phyloP scores from a whole-genome alignment of 2,888 invertebrate species.

The Eupithecia pulchellata region DNA sequence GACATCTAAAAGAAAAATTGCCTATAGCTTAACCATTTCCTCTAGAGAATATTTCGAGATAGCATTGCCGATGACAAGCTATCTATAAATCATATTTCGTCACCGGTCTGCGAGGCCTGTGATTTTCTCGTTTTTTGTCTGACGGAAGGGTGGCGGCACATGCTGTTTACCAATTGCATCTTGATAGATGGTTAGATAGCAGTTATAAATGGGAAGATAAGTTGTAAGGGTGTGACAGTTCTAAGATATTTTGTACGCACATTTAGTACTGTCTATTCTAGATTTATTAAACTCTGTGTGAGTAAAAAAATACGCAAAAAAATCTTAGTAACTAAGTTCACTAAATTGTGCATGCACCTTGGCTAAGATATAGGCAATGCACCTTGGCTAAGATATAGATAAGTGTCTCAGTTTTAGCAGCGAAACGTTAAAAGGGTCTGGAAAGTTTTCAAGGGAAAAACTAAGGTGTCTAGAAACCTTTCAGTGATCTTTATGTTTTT shows the following conservation, averaged over 20 bases:
- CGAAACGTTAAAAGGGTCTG: no score
- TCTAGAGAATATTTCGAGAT: constrained; percentile 68
- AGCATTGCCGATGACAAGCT: constrained; percentile 80
- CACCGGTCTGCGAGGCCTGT: constrained; percentile 65
- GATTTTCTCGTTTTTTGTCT: constrained; percentile 81
- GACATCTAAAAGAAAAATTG: background rate
- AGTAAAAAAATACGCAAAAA: no score
- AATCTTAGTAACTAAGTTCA: no score
- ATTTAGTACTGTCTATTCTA: no score
- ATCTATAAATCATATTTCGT: constrained; percentile 82
- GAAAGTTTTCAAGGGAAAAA: no score
- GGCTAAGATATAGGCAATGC: no score
- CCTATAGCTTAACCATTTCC: background rate
- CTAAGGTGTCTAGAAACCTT: no score
- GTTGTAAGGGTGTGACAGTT: background rate
- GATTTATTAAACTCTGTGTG: no score
- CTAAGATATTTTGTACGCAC: background rate
- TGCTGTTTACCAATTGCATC: constrained; percentile 62
- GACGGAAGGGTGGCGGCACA: constrained; percentile 77
- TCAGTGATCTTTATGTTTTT: no score
- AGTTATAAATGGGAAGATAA: constrained; percentile 15
- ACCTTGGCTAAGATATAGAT: no score
- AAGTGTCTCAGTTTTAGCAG: no score
- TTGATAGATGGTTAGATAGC: constrained; percentile 51
- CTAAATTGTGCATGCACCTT: no score